phyloP scores from a whole-genome alignment of 2,888 invertebrate species.

The Drosophila testacea region DNA sequence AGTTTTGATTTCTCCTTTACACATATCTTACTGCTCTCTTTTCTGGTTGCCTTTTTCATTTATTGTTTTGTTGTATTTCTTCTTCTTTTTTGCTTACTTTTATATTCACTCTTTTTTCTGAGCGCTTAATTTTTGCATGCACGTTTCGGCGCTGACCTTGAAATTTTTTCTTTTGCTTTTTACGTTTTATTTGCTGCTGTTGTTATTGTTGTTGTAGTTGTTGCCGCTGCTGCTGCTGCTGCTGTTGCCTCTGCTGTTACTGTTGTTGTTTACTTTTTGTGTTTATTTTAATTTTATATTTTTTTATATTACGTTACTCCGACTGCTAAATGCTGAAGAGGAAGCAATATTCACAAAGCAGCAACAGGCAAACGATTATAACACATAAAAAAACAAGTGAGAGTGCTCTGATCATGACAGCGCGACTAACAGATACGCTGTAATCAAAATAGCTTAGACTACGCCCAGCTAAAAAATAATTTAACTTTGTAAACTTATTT shows the following conservation, averaged over 20 bases:
- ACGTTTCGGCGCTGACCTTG: conserved; percentile 80
- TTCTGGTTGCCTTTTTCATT: conserved; percentile 15
- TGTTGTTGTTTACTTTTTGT: conserved; percentile 63
- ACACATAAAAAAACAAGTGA: conserved; percentile 39
- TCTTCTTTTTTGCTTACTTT: conserved; percentile 58
- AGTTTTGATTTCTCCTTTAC: conserved; percentile 21
- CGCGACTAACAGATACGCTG: conserved; percentile 8
- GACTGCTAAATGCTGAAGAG: conserved; percentile 64
- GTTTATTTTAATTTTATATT: conserved; percentile 64
- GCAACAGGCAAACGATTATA: conserved; percentile 43
- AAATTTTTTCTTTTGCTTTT: conserved; percentile 77
- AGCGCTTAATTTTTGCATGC: conserved; percentile 80
- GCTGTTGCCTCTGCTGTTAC: conserved; percentile 55
- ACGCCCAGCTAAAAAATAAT: too few relatives aligned
- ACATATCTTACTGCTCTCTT: conserved; percentile 16
- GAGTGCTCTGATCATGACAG: background rate
- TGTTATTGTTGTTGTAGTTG: conserved; percentile 38
- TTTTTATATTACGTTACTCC: conserved; percentile 66
- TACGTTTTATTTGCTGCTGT: conserved; percentile 56
- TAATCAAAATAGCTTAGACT: background rate
- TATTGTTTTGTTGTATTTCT: conserved; percentile 24
- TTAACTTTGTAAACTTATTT: too few relatives aligned
- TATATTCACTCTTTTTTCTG: conserved; percentile 60
- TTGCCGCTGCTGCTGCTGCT: conserved; percentile 39
- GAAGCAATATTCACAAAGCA: conserved; percentile 66